These are phyloP conservation scores for Phortica magna DNA, from an alignment of 2,888 invertebrate genomes.

Conservation along the genomic window DNA sequence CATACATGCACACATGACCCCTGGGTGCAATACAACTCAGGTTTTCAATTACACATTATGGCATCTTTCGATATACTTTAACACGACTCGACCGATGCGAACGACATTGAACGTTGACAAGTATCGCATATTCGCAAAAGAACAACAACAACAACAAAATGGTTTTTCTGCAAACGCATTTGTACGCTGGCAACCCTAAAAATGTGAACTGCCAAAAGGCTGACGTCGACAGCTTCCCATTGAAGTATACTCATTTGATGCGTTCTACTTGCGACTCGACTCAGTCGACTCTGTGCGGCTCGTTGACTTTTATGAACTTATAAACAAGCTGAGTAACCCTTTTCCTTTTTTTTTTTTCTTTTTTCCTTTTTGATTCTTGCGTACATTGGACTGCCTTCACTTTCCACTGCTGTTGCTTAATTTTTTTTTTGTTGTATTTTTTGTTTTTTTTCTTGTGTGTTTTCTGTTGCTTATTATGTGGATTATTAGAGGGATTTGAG, in stretches of 20 bases:
- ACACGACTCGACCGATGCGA: slow-evolving; percentile 5
- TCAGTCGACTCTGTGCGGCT: slow-evolving; percentile 56
- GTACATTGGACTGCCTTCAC: slow-evolving; percentile 31
- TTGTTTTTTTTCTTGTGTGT: not conserved
- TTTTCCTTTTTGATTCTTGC: not conserved
- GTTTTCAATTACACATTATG: slow-evolving; percentile 78
- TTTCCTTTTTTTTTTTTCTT: slow-evolving; percentile 39
- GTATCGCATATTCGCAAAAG: slow-evolving; percentile 31
- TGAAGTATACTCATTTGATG: slow-evolving; percentile 36
- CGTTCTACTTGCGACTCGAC: slow-evolving; percentile 35
- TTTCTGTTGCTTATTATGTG: slow-evolving; percentile 64
- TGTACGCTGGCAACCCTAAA: slow-evolving; percentile 8
- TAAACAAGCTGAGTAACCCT: slow-evolving; percentile 73
- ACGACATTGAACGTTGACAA: slow-evolving; percentile 20
- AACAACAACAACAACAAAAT: slow-evolving; percentile 53
- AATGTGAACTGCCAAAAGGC: slow-evolving; percentile 2
- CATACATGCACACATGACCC: slow-evolving; percentile 49
- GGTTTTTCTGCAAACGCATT: slow-evolving; percentile 66
- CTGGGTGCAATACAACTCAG: slow-evolving; percentile 72
- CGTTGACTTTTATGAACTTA: slow-evolving; percentile 78
- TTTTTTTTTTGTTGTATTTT: not conserved
- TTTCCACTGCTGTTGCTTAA: slow-evolving; percentile 27
- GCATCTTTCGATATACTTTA: slow-evolving; percentile 38
- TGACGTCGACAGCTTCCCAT: not conserved
- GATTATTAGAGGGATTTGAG: slow-evolving; percentile 73